Base-by-base conservation (phyloP, 2,113 vertebrate species). In the Chroicocephalus ridibundus region DNA sequence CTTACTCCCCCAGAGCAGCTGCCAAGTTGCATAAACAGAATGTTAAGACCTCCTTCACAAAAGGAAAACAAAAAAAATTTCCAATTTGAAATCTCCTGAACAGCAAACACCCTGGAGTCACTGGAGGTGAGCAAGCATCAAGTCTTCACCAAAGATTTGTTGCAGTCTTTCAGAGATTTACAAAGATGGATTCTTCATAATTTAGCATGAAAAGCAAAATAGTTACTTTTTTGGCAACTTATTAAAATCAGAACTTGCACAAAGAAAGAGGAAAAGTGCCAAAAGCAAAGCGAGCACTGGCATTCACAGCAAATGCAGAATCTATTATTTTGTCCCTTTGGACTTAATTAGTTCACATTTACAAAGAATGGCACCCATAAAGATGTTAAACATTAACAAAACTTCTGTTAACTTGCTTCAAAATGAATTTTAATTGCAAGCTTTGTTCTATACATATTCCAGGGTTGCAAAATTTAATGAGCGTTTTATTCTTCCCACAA, bases 271-370 rank as follows among this genome's bases (percentile, higher is more conserved):
- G 58, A 64, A 83, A 94, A 88, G 79, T 5, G 74, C 95, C 96
- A 96, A 90, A 88, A 97, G 80, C 85, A 64, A 92, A 94, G 86
- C 19, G 6, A 96, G 82, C 66, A 15, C 74, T 86, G 91, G 93
- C 94, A 97, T 71, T 54, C 77, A n/a, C 93, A 86, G 65, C 86
- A 64, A 94, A 94, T 4, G 70, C 70, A 91, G 96, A 96, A 98
- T 97, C 91, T 92, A 76, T 96, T 95, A 96, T 46, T 95, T 94
- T 85, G 95, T 98, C 97, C 97, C 97, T 96, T 93, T 95, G 97
- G 98, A 98, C 96, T 98, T 97, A 98, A 98, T 98, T 98, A 98
- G 97, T 92, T 93, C 94, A 97, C 97, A 97, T 98, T 98, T 94
- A 92, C 83, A 68, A 79, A 92, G 93, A 97, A 94, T 65, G 78